Base-by-base conservation (phyloP, 1,140 invertebrate genomes). In the Andrena cerasifolii region DNA sequence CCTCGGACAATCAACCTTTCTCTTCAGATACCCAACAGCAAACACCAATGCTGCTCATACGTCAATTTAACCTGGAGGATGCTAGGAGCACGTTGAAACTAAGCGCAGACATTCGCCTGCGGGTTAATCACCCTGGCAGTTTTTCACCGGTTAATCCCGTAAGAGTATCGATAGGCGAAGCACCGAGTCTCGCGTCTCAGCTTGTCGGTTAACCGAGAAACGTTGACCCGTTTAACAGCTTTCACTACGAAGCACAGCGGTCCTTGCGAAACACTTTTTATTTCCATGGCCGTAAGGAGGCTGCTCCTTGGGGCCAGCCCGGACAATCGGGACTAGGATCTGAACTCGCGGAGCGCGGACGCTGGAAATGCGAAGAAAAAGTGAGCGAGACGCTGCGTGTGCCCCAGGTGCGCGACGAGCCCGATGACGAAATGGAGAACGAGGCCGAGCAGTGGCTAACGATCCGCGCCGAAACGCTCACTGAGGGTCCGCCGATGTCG, bases 401-500 rank as follows among this genome's bases (percentile, higher is more conserved):
- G 18, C n/a, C 36, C 6, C 10, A 43, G n/a, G 4, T 53, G 73
- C 54, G 58, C 49, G 59, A 79, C 18, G 26, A 53, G 45, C 45
- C 54, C 6, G 24, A 24, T 43, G 45, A 47, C 31, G 16, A 62
- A 66, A 33, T 49, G 71, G 58, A 63, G 62, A 79, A 75, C 67
- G 71, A 66, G 76, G 67, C 79, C 83, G 67, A 68, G 63, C 45
- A 80, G 77, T 73, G 70, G 31, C 70, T 49, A 82, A 83, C 80
- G 72, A 74, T 80, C 86, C 80, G 62, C 74, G 83, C 83, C 88
- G 81, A 87, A 86, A 84, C 82, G 75, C 74, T 83, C 68, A 90
- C 89, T 90, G 89, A 76, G 58, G 78, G 82, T 63, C 76, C 82
- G 78, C 62, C 88, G 76, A 87, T 82, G 81, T 88, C 82, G 85